Evolutionary conservation across 2,888 invertebrate genomes (phyloP), one percentile per base, ranked within the genome.

Genomic region (Tribolium freemani): DNA sequence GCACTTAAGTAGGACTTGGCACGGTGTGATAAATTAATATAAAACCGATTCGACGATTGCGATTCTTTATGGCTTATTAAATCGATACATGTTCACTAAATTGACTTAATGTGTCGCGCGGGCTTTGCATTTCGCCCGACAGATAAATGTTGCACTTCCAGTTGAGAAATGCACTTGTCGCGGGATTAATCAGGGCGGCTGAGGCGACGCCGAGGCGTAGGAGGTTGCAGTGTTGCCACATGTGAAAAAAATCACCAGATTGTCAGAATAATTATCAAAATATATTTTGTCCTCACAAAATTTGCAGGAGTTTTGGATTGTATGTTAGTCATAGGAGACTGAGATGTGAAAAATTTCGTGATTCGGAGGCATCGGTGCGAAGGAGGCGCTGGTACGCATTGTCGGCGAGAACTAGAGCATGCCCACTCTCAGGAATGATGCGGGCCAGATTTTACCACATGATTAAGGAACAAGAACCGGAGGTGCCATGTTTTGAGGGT

Each of bases 361-460:
- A 77, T 38, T 6, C 8, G 71, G 73, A 79, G 64, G 58, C 76
- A 78, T 68, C 76, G 78, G 75, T 77, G 78, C 78, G 78, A 78
- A 78, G 60, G 66, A 74, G 73, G 69, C 75, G 69, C 76, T 76
- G 78, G 77, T 79, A 79, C 76, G 75, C 78, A 80, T 80, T 80
- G 80, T 80, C 21, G 57, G 51, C 44, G 63, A 72, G 75, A 80
- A 80, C 68, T 77, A 72, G 80, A 80, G 80, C 80, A 77, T 79
- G 73, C 66, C 68, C 56, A 67, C 74, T 76, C 76, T 71, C 75
- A 60, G 31, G 46, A 51, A 16, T 10, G 50, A 48, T 38, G 38
- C 38, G 38, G 38, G 38, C 38, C 38, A 38, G 38, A 38, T 38
- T 38, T 38, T 38, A 38, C 38, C 38, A 38, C 38, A 38, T 38